Evolutionary conservation across 2,888 invertebrate species (phyloP).

Genomic region (Microctonus brassicae): DNA sequence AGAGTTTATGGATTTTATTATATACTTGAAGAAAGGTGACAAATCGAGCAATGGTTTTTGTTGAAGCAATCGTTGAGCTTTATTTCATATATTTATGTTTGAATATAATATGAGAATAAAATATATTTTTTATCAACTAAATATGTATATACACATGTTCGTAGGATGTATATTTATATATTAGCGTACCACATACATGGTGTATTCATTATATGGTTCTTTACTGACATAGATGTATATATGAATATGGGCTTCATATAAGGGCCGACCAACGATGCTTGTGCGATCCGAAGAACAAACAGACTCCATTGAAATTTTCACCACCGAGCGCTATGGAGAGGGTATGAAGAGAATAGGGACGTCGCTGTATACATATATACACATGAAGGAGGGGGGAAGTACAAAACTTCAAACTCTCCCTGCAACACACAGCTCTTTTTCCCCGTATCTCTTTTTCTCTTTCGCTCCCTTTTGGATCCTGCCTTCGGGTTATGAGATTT

Average conservation of each 20-base stretch:
- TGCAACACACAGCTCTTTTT: neutral
- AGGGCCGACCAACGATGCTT: constrained; percentile 46
- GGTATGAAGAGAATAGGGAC: constrained; percentile 28
- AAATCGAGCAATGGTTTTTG: constrained; percentile 8
- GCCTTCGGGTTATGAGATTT: constrained; percentile 67
- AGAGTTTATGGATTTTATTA: constrained; percentile 30
- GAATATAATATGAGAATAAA: too few species aligned
- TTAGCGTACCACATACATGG: neutral
- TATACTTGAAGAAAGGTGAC: neutral
- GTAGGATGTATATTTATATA: neutral
- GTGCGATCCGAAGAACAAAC: constrained; percentile 64
- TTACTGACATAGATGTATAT: constrained; percentile 23
- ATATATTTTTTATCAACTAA: neutral
- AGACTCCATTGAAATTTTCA: constrained; percentile 63
- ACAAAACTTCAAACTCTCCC: constrained; percentile 37
- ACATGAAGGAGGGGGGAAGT: constrained; percentile 16
- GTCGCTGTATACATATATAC: neutral
- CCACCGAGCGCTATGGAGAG: constrained; percentile 48
- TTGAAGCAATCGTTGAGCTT: too few species aligned
- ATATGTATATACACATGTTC: neutral
- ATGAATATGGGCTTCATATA: constrained; percentile 41
- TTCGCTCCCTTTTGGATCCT: constrained; percentile 46
- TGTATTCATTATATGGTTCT: constrained; percentile 24
- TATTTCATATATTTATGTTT: too few species aligned
- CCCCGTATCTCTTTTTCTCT: constrained; percentile 19